Conservation (phyloP, 1,140 invertebrate species). For the Rhagoletis zephyria region DNA sequence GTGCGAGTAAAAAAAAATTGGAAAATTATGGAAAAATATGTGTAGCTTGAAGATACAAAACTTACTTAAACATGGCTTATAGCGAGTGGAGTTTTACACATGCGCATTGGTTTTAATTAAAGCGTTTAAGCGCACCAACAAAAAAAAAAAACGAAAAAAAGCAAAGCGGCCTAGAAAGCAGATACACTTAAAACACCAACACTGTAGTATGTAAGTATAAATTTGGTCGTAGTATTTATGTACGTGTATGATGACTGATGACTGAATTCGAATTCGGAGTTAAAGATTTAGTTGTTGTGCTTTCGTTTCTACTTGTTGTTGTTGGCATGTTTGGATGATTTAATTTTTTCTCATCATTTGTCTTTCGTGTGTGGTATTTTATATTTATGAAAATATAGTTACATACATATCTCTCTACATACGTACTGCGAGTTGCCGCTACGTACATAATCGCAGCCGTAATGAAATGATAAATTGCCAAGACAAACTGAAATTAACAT, state of each 20-base stretch:
- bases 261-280: conserved; percentile 24
- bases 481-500: conserved; percentile 67
- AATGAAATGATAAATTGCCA: conserved; percentile 69
- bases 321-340: conserved; percentile 40
- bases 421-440: neutral
- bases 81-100: conserved; percentile 66
- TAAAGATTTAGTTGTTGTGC: conserved; percentile 37
- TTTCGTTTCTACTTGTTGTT: neutral
- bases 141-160: no score
- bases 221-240: neutral
- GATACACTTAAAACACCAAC: conserved; percentile 17
- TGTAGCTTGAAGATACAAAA: conserved; percentile 35
- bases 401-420: neutral
- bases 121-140: conserved; percentile 67
- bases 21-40: neutral
- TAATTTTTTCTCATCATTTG: conserved; percentile 50
- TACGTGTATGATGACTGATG: neutral
- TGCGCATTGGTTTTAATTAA: conserved; percentile 72
- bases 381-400: neutral
- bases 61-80: conserved; percentile 36
- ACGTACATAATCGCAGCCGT: neutral
- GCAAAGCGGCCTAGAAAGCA: conserved; percentile 1
- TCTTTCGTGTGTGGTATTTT: conserved; percentile 22
- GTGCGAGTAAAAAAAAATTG: neutral
- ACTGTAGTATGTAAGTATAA: neutral